These are phyloP conservation scores for Archips crataeganus DNA, from an alignment of 2,888 invertebrate genomes.

Conservation along the genomic window DNA sequence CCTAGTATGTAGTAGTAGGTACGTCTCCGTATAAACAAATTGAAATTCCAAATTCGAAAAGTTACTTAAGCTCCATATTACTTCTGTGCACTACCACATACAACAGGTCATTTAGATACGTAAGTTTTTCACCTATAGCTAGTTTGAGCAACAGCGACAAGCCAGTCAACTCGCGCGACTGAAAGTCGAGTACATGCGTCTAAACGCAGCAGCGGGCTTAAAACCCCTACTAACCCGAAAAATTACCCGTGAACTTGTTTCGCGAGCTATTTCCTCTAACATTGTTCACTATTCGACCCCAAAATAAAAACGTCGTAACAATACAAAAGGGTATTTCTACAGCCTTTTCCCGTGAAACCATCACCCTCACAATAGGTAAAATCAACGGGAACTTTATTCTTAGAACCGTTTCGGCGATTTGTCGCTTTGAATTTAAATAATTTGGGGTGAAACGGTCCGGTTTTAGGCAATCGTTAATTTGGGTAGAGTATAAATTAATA, in stretches of 20 bases:
- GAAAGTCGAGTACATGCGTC: neutral
- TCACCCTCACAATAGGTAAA: constrained; percentile 18
- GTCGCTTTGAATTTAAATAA: constrained; percentile 6
- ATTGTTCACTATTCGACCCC: constrained; percentile 22
- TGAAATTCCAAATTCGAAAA: too few relatives aligned
- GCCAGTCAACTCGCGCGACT: neutral
- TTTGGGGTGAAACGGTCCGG: neutral
- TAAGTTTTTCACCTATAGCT: too few relatives aligned
- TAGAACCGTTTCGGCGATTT: neutral
- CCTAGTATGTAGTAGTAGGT: too few relatives aligned
- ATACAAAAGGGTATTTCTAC: constrained; percentile 6
- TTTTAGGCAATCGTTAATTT: neutral
- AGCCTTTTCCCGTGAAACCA: constrained; percentile 11
- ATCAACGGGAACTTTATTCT: neutral
- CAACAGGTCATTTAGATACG: too few relatives aligned
- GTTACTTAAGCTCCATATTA: too few relatives aligned
- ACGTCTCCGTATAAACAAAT: too few relatives aligned
- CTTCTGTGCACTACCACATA: too few relatives aligned
- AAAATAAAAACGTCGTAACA: constrained; percentile 17
- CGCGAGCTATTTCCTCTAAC: constrained; percentile 15
- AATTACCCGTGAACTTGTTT: constrained; percentile 30
- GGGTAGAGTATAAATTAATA: constrained; percentile 1
- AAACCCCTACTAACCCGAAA: constrained; percentile 19
- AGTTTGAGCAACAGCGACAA: neutral
- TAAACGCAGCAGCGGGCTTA: neutral